Evolutionary conservation across 2,113 vertebrate genomes (phyloP), one percentile per base, ranked within the genome.

Genomic region (Xiphophorus hellerii): DNA sequence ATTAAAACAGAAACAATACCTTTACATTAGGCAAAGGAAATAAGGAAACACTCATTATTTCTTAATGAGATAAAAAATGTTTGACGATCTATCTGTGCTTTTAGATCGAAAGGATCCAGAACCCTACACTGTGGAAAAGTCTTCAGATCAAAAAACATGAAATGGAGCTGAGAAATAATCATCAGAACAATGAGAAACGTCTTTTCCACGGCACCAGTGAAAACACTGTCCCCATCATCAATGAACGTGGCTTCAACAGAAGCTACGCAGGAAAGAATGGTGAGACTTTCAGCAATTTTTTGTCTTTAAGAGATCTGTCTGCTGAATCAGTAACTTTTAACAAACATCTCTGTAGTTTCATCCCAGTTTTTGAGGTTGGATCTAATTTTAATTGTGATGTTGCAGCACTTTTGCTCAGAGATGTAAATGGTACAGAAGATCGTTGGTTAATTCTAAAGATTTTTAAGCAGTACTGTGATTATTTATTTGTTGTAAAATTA

Each of bases 31-130:
- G 35, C 29, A 2, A 62, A 60, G 62, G 14, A 63, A 11, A 3
- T 10, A 14, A 12, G 3, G 29, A 62, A 15, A 15, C 4, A 63
- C 17, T 0, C 39, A 62, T 15, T 31, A 2, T 30, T 30, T 30
- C 3, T 30, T 9, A 31, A 31, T 31, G 31, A 31, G 31, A 31
- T 4, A 31, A 35, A 39, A 62, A 4, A 1, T 2, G 25, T 6
- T 64, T 2, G 0, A 27, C 7, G n/a, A 33, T 35, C 27, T 42
- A 9, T 73, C 5, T 9, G 3, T 29, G 7, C 48, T 35, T 15
- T 37, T 39, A 95, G 94, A 94, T 95, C 54, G 88, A 94, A 65
- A 91, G 93, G 70, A 88, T 95, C 48, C 94, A 95, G 88, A 95
- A 94, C 66, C 86, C 79, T 1, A 13, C 5, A 2, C 35, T 94